These are phyloP conservation scores for Nomada goodeniana DNA, from an alignment of 2,888 invertebrate species.

Conservation along the genomic window DNA sequence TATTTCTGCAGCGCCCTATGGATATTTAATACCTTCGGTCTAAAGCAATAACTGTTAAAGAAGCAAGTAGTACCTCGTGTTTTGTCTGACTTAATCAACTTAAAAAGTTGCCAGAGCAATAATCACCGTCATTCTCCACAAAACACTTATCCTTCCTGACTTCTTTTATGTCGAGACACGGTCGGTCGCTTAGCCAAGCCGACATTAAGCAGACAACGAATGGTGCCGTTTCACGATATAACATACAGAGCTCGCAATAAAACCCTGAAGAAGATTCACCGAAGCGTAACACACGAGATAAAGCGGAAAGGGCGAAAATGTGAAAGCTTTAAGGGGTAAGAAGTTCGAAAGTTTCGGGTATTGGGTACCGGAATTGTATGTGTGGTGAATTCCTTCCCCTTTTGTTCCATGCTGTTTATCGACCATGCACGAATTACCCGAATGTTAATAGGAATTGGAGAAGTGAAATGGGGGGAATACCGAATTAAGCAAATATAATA, in stretches of 20 bases:
- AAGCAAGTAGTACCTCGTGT: no score
- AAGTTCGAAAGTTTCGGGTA: neutral
- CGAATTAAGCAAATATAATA: no score
- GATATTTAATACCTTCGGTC: no score
- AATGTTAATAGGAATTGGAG: neutral
- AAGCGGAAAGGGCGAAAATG: neutral
- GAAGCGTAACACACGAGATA: neutral
- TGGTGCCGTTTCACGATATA: slow-evolving; percentile 6
- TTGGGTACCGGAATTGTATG: slow-evolving; percentile 3
- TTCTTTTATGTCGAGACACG: neutral
- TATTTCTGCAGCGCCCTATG: no score
- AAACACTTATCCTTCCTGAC: slow-evolving; percentile 2
- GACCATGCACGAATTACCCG: neutral
- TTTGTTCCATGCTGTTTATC: neutral
- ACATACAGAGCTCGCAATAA: slow-evolving; percentile 29
- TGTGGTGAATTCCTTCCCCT: neutral
- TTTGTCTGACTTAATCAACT: no score
- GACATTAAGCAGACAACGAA: slow-evolving; percentile 38
- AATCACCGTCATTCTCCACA: neutral
- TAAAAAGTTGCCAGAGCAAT: neutral
- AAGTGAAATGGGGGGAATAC: no score
- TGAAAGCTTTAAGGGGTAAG: neutral
- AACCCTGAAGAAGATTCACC: slow-evolving; percentile 21
- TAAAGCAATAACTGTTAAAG: no score
- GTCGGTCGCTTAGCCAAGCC: slow-evolving; percentile 34